Conservation (phyloP, 2,113 vertebrate species). For the Hyperopisus bebe region DNA sequence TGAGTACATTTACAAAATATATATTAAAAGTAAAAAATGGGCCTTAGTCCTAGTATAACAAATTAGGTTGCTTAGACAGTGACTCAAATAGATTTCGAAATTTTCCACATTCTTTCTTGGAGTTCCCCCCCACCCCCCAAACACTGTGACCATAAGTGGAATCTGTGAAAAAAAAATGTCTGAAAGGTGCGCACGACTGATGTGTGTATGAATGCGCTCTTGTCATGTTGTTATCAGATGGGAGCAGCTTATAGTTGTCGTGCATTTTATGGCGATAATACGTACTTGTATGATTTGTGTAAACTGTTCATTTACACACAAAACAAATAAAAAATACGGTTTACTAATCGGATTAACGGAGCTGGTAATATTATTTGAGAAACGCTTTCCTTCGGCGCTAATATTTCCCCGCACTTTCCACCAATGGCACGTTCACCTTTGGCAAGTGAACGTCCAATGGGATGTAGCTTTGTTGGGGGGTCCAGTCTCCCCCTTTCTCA, state of each 20-base stretch:
- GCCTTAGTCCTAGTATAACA: not conserved
- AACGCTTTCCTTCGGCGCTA: not conserved
- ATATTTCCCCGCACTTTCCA: slow-evolving; percentile 1
- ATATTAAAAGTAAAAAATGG: not conserved
- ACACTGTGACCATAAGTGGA: not conserved
- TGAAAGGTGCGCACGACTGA: not conserved
- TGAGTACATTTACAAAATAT: not conserved
- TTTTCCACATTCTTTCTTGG: not conserved
- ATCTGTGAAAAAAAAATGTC: not conserved
- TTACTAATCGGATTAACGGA: not conserved
- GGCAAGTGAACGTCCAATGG: slow-evolving; percentile 35
- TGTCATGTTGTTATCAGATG: not conserved
- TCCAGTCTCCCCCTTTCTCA: not conserved
- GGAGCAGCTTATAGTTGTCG: not conserved
- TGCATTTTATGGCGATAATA: not conserved
- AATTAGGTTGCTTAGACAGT: not conserved
- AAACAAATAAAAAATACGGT: not conserved
- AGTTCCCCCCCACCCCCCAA: not conserved
- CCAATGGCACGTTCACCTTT: slow-evolving; percentile 39
- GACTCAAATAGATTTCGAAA: not conserved
- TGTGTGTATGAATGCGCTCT: not conserved
- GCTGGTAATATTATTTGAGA: not conserved
- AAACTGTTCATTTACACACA: not conserved
- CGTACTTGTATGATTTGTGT: not conserved
- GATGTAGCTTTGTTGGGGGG: not conserved